Percentiles rank a stretch among this genome's conserved stretches.
Evolutionary conservation across 2,888 invertebrate species (phyloP).

Genomic region (Laothoe populi): DNA sequence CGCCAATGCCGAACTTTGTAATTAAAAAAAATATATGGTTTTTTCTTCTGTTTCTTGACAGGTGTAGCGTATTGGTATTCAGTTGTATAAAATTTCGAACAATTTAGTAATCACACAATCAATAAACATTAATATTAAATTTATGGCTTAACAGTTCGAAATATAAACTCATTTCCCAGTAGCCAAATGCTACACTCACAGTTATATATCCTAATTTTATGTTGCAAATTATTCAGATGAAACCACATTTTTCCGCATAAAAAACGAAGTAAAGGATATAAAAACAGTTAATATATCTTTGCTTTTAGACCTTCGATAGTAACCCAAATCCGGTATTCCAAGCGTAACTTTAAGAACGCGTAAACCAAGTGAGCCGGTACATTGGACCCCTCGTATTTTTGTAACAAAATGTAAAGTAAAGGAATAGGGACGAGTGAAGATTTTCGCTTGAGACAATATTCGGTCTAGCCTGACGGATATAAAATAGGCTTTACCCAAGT

Average conservation of each 20-base stretch:
- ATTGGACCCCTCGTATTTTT: constrained; percentile 20
- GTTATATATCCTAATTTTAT: too few species aligned
- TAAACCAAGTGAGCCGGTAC: constrained; percentile 20
- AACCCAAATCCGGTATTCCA: constrained; percentile 18
- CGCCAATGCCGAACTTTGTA: too few species aligned
- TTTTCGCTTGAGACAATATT: constrained; percentile 21
- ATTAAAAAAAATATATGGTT: too few species aligned
- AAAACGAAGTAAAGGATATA: not conserved
- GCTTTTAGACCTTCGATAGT: constrained; percentile 19
- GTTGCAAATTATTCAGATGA: not conserved
- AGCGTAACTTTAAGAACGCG: constrained; percentile 15
- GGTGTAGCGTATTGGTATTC: too few species aligned
- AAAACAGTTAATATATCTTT: not conserved
- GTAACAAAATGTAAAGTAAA: constrained; percentile 15
- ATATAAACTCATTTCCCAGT: too few species aligned
- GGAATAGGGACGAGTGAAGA: constrained; percentile 6
- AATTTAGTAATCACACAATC: too few species aligned
- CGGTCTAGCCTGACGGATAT: constrained; percentile 18
- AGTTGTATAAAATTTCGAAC: too few species aligned
- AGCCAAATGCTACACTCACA: too few species aligned
- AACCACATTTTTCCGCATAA: not conserved
- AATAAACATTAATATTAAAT: too few species aligned
- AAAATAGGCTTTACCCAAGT: not conserved
- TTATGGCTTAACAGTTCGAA: too few species aligned
- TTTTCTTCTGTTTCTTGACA: too few species aligned